These are phyloP conservation scores for Aculops lycopersici DNA, from an alignment of 1,140 invertebrate genomes.

Conservation along the genomic window DNA sequence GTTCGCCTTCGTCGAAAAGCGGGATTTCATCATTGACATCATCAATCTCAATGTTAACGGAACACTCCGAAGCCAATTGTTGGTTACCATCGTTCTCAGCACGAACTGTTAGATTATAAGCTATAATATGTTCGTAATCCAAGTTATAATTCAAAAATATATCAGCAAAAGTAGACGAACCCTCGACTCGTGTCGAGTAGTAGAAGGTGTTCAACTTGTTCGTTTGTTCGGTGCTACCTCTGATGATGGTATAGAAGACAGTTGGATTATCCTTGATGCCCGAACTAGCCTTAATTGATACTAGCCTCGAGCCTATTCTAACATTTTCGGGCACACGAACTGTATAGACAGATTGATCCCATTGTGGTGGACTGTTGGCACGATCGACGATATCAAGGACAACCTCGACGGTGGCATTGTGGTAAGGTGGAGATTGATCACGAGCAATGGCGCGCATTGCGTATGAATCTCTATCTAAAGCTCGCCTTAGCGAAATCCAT, in stretches of 20 bases:
- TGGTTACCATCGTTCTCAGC: conserved; percentile 87
- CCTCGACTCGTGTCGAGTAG: conserved; percentile 57
- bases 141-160: conserved; percentile 63
- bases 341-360: conserved; percentile 67
- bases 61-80: conserved; percentile 68
- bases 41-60: conserved; percentile 63
- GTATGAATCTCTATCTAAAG: conserved; percentile 72
- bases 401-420: conserved; percentile 68
- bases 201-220: conserved; percentile 85
- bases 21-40: conserved; percentile 91
- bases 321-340: conserved; percentile 88
- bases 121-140: conserved; percentile 73
- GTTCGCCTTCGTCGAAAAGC: conserved; percentile 63
- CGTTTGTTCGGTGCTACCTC: conserved; percentile 66
- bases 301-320: conserved; percentile 81
- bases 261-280: conserved; percentile 78
- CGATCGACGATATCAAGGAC: conserved; percentile 85
- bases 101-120: conserved; percentile 75
- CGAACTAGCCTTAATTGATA: conserved; percentile 62
- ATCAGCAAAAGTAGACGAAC: conserved; percentile 54
- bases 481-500: conserved; percentile 72
- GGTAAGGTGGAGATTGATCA: conserved; percentile 52
- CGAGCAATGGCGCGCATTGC: conserved; percentile 64
- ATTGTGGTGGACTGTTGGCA: conserved; percentile 83
- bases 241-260: conserved; percentile 72